A percentile compares a stretch with the other conserved stretches of the same genome.
Conservation (phyloP, 2,888 invertebrate genomes). For the Amaurobius ferox region DNA sequence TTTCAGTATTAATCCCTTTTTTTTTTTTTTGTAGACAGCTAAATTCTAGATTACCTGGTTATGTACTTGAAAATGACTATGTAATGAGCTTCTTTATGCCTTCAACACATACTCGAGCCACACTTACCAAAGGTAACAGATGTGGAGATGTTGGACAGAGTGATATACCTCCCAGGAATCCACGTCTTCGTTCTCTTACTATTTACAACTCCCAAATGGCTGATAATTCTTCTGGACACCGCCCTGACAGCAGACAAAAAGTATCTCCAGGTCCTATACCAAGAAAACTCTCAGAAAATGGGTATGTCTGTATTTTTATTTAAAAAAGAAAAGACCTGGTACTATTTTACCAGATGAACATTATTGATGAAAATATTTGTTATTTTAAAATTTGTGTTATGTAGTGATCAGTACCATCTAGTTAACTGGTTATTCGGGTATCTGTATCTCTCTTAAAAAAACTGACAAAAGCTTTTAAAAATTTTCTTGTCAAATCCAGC, state of each 20-base stretch:
- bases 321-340: too few relatives aligned
- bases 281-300: constrained; percentile 47
- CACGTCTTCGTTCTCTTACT: constrained; percentile 60
- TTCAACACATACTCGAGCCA: constrained; percentile 42
- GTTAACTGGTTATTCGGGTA: too few relatives aligned
- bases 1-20: constrained; percentile 9
- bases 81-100: constrained; percentile 61
- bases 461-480: too few relatives aligned
- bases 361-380: too few relatives aligned
- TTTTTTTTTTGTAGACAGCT: constrained; percentile 50
- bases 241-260: constrained; percentile 36
- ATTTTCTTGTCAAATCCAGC: too few relatives aligned
- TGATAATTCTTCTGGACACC: constrained; percentile 57
- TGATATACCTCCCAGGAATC: constrained; percentile 48
- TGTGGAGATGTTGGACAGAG: constrained; percentile 19
- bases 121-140: constrained; percentile 23
- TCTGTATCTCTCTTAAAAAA: too few relatives aligned
- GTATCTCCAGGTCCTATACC: neutral
- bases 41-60: constrained; percentile 50
- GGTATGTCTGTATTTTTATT: constrained; percentile 28
- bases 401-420: too few relatives aligned
- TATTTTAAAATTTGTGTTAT: too few relatives aligned
- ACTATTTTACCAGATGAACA: too few relatives aligned
- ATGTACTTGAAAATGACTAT: constrained; percentile 60
- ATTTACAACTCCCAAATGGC: constrained; percentile 67